Base-by-base conservation (phyloP, 2,888 invertebrate genomes). In the Dolichomitus sp. region DNA sequence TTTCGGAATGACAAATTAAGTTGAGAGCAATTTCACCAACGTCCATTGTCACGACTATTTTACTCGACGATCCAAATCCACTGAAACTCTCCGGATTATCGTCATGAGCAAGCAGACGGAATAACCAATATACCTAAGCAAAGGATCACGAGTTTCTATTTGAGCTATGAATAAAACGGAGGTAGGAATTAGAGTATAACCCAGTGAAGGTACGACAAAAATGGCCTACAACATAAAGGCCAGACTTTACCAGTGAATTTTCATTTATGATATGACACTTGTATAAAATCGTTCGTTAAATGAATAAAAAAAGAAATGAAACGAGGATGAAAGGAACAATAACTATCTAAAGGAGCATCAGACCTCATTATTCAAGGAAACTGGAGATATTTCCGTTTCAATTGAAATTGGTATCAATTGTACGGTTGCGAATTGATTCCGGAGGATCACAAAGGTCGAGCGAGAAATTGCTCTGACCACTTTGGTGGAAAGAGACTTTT, bases 321-420 rank as follows among this genome's bases (percentile, higher is more conserved):
- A 12, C 6, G 6, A 30, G 27, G 1, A 12, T 42, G 7, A 33
- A 12, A 45, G 27, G 9, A 42, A 42, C 30, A 45, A 42, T 30
- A n/a, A 12, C 23, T 0, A 42, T 11, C 19, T 17, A n/a, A 40
- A 19, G 37, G 19, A 37, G 17, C 37, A 61, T 61, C 40, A 11
- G 11, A 37, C 17, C 19, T 19, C 11, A 37, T 2, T 11, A 5
- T 45, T 45, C 40, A 27, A 45, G 65, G 11, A 14, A 4, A 9
- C 19, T 11, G 4, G 12, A 72, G 45, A 37, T 19, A 61, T 72
- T 65, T 27, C 4, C 12, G n/a, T 6, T 4, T 27, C 23, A 23
- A 45, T 42, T 52, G 52, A 75, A 63, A 75, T 66, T 66, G 23
- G 57, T 68, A 59, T 66, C 57, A 75, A 65, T 57, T 48, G 40